phyloP scores from a whole-genome alignment of 2,113 vertebrate genomes.

The Oxygymnocypris stewartii region DNA sequence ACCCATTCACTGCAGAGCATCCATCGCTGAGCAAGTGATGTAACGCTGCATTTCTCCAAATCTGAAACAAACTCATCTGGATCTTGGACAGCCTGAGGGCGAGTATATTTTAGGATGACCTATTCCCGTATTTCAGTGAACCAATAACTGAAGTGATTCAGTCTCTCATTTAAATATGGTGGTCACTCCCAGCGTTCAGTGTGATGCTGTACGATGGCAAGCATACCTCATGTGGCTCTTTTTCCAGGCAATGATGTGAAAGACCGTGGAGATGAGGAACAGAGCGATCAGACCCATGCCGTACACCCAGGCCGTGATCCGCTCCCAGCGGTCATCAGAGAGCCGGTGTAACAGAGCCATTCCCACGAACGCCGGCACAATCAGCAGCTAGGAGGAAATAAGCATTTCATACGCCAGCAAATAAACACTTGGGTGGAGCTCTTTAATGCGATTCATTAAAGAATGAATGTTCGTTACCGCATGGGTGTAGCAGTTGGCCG shows the following conservation, averaged over 20 bases:
- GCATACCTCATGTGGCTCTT: slow-evolving; percentile 94
- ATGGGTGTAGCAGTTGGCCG: slow-evolving; percentile 98
- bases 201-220: no score
- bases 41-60: no score
- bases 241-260: slow-evolving; percentile 96
- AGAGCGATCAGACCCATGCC: slow-evolving; percentile 92
- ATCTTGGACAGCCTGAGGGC: no score
- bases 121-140: no score
- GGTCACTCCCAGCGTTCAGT: not conserved
- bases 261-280: slow-evolving; percentile 94
- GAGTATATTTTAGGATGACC: no score
- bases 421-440: not conserved
- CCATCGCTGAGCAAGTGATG: no score
- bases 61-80: no score
- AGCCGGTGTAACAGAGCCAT: slow-evolving; percentile 88
- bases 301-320: slow-evolving; percentile 93
- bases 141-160: no score
- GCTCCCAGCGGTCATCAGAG: slow-evolving; percentile 89
- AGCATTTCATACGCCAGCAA: not conserved
- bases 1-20: not conserved
- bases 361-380: slow-evolving; percentile 90
- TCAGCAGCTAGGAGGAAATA: slow-evolving; percentile 71
- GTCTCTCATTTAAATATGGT: not conserved
- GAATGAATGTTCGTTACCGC: slow-evolving; percentile 78
- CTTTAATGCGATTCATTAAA: not conserved